Evolutionary conservation across 2,888 invertebrate species (phyloP), one percentile per base, ranked within the genome.

Genomic region (Sylvicola fuscatus): DNA sequence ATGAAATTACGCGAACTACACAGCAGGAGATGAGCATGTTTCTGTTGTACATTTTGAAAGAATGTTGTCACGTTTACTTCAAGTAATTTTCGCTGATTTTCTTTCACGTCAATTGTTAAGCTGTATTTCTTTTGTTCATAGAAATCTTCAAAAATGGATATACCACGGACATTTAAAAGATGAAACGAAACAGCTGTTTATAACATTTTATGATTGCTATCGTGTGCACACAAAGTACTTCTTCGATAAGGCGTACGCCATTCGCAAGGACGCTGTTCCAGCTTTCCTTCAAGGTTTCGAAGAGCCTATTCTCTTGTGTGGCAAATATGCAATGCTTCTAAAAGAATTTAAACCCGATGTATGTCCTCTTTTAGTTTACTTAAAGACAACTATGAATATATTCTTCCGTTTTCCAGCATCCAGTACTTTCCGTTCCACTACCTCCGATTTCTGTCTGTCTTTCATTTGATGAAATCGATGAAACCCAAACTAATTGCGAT

Each of bases 141-240:
- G 46, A 13, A 49, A 56, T 49, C 64, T 92, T 27, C 72, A 81
- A 48, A 70, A 74, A 39, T 92, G 90, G 76, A 71, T 90, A 40
- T 79, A 84, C 48, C 77, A 84, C 51, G 92, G 90, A 1, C 67
- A 71, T 35, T 60, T 89, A 12, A 75, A 81, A 41, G 89, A 89
- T 53, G 65, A 68, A 11, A 75, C 72, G 47, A 73, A 77, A 44
- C 90, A 90, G 58, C 83, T 89, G 46, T 89, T 90, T 57, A 77
- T 92, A 36, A 45, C 46, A 4, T 49, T 49, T 39, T 42, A 48
- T 1, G 47, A 49, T 32, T 47, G 47, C 34, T 49, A 50, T 38
- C 43, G 51, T 6, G 45, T 48, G 37, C 48, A 51, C 38, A 56
- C 52, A 4, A 59, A 58, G 40, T 50, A 53, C 26, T 58, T 49